Conservation (phyloP, 92 coral and sea anemone species). For the Zoanthus solanderi region DNA sequence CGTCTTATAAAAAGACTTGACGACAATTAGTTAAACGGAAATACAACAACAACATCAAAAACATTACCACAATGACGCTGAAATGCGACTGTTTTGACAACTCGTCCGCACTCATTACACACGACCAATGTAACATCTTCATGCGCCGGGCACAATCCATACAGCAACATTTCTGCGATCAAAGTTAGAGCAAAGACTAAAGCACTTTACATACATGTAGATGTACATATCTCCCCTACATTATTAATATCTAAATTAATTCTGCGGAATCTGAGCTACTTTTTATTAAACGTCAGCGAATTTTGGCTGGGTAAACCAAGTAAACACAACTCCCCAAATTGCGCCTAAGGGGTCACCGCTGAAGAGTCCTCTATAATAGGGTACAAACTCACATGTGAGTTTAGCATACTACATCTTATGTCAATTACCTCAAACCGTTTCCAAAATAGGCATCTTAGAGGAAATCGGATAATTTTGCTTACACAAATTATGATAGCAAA, state of each 20-base stretch:
- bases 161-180: slow-evolving; percentile 91
- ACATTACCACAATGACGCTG: slow-evolving; percentile 92
- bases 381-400: slow-evolving; percentile 28
- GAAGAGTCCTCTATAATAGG: slow-evolving; percentile 30
- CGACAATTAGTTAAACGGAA: slow-evolving; percentile 10
- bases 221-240: slow-evolving; percentile 24
- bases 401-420: slow-evolving; percentile 18
- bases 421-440: slow-evolving; percentile 23
- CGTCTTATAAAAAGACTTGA: too few species aligned
- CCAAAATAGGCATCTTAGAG: neutral
- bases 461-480: slow-evolving; percentile 36
- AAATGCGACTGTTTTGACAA: slow-evolving; percentile 87
- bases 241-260: slow-evolving; percentile 10
- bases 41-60: neutral
- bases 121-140: slow-evolving; percentile 87
- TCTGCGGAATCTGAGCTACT: slow-evolving; percentile 15
- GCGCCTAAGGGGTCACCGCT: slow-evolving; percentile 18
- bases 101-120: slow-evolving; percentile 87
- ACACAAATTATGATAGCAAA: neutral
- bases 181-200: slow-evolving; percentile 63
- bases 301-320: neutral
- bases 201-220: slow-evolving; percentile 3
- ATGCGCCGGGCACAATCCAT: slow-evolving; percentile 93
- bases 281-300: slow-evolving; percentile 3
- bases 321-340: slow-evolving; percentile 17